Evolutionary conservation across 2,888 invertebrate species (phyloP), one percentile per base, ranked within the genome.

Genomic region (Drosophila longiperda): DNA sequence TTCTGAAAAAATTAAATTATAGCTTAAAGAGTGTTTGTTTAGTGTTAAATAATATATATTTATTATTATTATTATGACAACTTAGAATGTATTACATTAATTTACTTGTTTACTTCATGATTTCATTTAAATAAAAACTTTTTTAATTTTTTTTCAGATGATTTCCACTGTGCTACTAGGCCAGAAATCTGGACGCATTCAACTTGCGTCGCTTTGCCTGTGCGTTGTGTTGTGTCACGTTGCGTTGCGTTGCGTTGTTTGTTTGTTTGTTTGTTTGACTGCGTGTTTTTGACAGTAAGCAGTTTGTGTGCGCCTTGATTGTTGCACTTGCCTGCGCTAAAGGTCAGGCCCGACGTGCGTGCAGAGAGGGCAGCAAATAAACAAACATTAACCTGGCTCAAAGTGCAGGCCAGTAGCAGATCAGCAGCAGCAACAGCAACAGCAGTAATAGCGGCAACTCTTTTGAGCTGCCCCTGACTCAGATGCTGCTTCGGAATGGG

Each of bases 251-350:
- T 34, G 23, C 3, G 49, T 50, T 74, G 82, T 66, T 70, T 76
- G 83, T 65, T 77, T 77, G 73, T 66, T 82, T 87, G 82, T 58
- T 73, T 70, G 76, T 67, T 64, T 79, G 66, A 61, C 62, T 85
- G 89, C 87, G 78, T 75, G 84, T 84, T 84, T 84, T 89, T 84
- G 84, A 84, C 89, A 85, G 89, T 85, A 85, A 89, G 88, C 89
- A 77, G 83, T 82, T 85, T 70, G 85, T 85, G 84, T 89, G 83
- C 74, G 83, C 80, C 89, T 82, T 87, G 89, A 85, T 87, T 89
- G 89, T 85, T 84, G 88, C 84, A 89, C 89, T 89, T 75, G 84
- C 67, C 66, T 52, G 83, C 62, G 57, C 40, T 26, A 83, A 70
- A 83, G 89, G 89, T 83, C 89, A 80, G 70, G 67, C 53, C 38